Base-by-base conservation (phyloP, 2,888 invertebrate genomes). In the Julus scandinavius region DNA sequence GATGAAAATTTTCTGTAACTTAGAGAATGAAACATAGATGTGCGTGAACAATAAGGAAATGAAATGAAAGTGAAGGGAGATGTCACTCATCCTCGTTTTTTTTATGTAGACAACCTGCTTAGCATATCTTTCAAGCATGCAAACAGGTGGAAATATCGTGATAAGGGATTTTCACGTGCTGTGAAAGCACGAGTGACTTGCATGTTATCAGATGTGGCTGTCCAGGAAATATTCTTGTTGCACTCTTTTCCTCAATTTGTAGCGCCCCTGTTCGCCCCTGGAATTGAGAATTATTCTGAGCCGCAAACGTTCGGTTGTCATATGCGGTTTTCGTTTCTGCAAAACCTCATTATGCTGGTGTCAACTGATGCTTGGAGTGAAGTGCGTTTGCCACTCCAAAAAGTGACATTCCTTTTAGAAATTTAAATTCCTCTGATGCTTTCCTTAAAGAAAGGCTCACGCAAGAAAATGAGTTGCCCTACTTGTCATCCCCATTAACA, bases 91-190 rank as follows among this genome's bases (percentile, higher is more conserved):
- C 63, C 6, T 63, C 6, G 63, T 17, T 54, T 54, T 45, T 45
- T 54, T 63, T 63, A 63, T 20, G 20, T 20, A n/a, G 63, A 63
- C 20, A 63, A n/a, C n/a, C 63, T n/a, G 20, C n/a, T 63, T 63
- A 20, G 20, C 63, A 20, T 63, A 63, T n/a, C 20, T 63, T 20
- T 17, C 20, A 6, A 20, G 63, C 20, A 20, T 63, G 63, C 63
- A 20, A n/a, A 63, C 63, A 63, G 63, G 63, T 63, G 63, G 63
- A 63, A 20, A 63, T 63, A 63, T n/a, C 63, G 63, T 20, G n/a
- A 63, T 20, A 63, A 63, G 20, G 63, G 20, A 63, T 20, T 20
- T 20, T 20, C n/a, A 17, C 54, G 17, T 63, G 2, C 63, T 20
- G n/a, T n/a, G 9, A 63, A 20, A 20, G 63, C 63, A 20, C 63